Base-by-base conservation (phyloP, 37 sponge, comb jelly and placozoan genomes). In the Beroe forskalii region DNA sequence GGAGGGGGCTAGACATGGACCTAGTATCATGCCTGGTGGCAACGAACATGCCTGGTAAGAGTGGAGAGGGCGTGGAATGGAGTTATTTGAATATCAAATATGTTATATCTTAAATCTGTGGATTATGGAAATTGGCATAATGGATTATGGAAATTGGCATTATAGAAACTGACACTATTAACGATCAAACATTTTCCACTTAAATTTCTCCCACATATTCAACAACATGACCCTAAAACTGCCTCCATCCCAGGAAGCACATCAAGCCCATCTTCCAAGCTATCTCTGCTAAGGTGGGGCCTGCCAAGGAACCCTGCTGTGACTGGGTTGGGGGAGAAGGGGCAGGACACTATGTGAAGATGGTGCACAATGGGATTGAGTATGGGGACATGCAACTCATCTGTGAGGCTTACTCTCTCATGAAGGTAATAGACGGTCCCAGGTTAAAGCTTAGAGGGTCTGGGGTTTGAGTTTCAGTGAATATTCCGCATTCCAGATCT, bases 281-380 rank as follows among this genome's bases (percentile, higher is more conserved):
- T 40, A 97, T 97, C 62, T 90, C 93, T 80, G 97, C 97, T 32
- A 95, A 97, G 63, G 94, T 64, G 19, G 75, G 75, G 39, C 37
- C 40, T 12, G 90, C 67, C 61, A 89, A 90, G 1, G 94, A 96
- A 76, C 96, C 96, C n/a, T 96, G 96, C 91, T 96, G 96, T 92
- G 96, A 96, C 90, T 96, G 96, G 96, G 97, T 97, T 17, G 97
- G 97, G 0, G 93, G 72, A 64, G 95, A 95, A 33, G 97, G 97
- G 23, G 94, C 97, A 12, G 97, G 97, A 0, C 97, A 97, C 91
- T 97, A 93, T 90, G 97, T 97, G 89, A 97, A 97, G 95, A 97
- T 97, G 97, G 97, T 97, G 3, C 97, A 97, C 95, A 97, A 97
- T 93, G 97, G 97, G 28, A 97, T 97, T 35, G 97, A 97, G 91